These are phyloP conservation scores for Oscarella lobularis DNA, from an alignment of 37 sponge, comb jelly and placozoan species.

Conservation along the genomic window DNA sequence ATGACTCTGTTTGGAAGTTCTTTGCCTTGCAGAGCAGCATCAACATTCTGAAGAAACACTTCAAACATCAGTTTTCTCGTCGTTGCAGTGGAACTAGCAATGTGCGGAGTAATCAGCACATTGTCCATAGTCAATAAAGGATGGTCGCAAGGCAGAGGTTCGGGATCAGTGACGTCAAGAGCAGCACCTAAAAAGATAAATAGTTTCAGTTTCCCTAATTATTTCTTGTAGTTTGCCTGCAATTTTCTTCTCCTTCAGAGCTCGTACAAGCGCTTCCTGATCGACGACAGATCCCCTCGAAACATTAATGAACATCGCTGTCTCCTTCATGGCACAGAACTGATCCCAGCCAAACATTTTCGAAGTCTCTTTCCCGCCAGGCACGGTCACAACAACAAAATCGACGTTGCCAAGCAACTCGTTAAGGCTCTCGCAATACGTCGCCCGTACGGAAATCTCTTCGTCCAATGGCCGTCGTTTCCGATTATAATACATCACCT, in stretches of 20 bases:
- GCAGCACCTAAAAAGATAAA: conserved; percentile 60
- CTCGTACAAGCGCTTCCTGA: conserved; percentile 70
- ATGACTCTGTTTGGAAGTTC: not conserved
- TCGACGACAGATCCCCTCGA: conserved; percentile 67
- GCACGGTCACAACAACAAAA: conserved; percentile 60
- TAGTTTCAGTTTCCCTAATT: too few relatives aligned
- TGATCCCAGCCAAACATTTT: conserved; percentile 56
- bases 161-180: conserved; percentile 86
- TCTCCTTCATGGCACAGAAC: conserved; percentile 56
- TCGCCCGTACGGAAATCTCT: conserved; percentile 32
- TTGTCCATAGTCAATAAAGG: conserved; percentile 53
- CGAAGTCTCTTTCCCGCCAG: conserved; percentile 40
- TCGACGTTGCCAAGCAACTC: conserved; percentile 47
- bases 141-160: conserved; percentile 78
- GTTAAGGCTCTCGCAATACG: conserved; percentile 22
- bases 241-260: conserved; percentile 39
- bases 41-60: conserved; percentile 44
- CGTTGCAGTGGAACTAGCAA: conserved; percentile 57
- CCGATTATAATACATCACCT: conserved; percentile 66
- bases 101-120: conserved; percentile 69
- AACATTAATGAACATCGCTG: conserved; percentile 60
- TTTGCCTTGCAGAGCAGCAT: conserved; percentile 38
- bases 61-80: conserved; percentile 56
- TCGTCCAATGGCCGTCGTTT: conserved; percentile 15
- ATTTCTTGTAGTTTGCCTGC: conserved; percentile 10